Evolutionary conservation across 2,113 vertebrate species (phyloP), one percentile per base, ranked within the genome.

Genomic region (Nematolebias whitei): DNA sequence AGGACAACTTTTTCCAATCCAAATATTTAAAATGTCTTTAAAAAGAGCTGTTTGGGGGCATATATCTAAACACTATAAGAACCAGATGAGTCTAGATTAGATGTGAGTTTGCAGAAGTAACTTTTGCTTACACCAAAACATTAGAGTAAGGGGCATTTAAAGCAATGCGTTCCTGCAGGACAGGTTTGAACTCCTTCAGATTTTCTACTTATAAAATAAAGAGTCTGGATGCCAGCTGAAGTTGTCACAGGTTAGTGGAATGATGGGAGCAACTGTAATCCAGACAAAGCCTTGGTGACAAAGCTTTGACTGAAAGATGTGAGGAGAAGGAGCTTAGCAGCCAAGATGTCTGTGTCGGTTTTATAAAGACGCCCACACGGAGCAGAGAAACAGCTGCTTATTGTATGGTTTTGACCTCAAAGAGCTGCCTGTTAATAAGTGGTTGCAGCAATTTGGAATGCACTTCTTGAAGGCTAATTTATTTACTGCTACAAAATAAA

Each of bases 361-460:
- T 79, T 71, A 84, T 63, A 65, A 72, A 71, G 61, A 83, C 80
- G 68, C 70, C 76, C 66, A 60, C 74, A 71, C 48, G 22, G 55
- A 18, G 59, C 68, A 52, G 41, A 43, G 57, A 71, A 79, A 64
- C 32, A 26, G 70, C 65, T 68, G 78, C 76, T 71, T 40, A 49
- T 63, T 61, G 59, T 71, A 76, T 67, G 64, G 64, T 49, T 63
- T 3, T 12, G 20, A 39, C 65, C 54, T 78, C 38, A 32, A 23
- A 57, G 71, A 44, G 69, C 66, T 63, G 80, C 82, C 56, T 69
- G 76, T 85, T 82, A 73, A 82, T 87, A 85, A 87, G 78, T 82
- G 73, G 60, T 24, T 49, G 15, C 62, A 74, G 53, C 76, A 51
- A 55, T 68, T 70, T 74, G 63, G 63, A 68, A 71, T 64, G 26